Evolutionary conservation across 2,888 invertebrate species (phyloP).

Genomic region (Meta bourneti): DNA sequence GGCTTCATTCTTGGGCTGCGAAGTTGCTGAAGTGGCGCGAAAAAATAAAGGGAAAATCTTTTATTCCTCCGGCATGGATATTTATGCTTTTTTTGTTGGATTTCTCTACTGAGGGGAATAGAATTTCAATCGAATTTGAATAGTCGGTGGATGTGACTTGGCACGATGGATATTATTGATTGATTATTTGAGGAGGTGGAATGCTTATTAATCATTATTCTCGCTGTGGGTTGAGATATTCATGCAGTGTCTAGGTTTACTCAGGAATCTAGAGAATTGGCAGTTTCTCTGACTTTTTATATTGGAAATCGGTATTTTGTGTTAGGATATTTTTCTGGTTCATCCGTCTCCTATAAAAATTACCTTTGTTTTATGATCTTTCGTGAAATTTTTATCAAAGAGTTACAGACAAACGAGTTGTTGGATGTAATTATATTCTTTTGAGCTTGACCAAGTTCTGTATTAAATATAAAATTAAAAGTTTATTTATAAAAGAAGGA

Average conservation of each 20-base stretch:
- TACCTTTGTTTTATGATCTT: too few relatives aligned
- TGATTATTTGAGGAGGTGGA: not conserved
- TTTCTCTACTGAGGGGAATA: slow-evolving; percentile 9
- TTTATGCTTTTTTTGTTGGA: slow-evolving; percentile 6
- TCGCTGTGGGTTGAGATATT: not conserved
- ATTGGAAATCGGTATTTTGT: too few relatives aligned
- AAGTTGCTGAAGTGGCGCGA: slow-evolving; percentile 48
- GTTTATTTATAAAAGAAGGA: too few relatives aligned
- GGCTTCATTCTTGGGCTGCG: slow-evolving; percentile 8
- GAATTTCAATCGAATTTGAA: slow-evolving; percentile 39
- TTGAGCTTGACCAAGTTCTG: too few relatives aligned
- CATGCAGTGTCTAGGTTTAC: not conserved
- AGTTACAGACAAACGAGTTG: too few relatives aligned
- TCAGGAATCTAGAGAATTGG: not conserved
- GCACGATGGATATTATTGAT: not conserved
- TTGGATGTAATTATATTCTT: too few relatives aligned
- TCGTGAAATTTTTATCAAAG: too few relatives aligned
- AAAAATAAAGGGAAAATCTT: slow-evolving; percentile 16
- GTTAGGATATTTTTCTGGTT: too few relatives aligned
- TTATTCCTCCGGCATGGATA: slow-evolving; percentile 32
- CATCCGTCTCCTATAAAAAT: too few relatives aligned
- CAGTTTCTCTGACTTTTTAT: not conserved
- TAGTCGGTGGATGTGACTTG: not conserved
- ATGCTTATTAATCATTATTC: not conserved
- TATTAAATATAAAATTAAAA: too few relatives aligned